A percentile compares a stretch with the other conserved stretches of the same genome.
Evolutionary conservation across 2,113 vertebrate species (phyloP).

Genomic region (Steatornis caripensis): DNA sequence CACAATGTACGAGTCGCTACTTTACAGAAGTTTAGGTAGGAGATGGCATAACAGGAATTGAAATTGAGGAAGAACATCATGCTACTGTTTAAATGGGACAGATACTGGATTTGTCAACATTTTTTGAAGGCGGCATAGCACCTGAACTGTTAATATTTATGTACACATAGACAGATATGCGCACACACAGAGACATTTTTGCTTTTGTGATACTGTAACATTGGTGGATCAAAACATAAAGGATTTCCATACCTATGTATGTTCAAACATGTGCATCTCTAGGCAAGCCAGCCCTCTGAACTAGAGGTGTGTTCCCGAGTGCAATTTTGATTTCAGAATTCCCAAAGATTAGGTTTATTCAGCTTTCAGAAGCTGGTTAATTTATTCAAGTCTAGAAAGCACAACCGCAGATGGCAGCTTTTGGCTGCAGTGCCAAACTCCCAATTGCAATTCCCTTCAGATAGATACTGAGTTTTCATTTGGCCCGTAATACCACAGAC

Average conservation of each 20-base stretch:
- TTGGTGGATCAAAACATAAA: not conserved
- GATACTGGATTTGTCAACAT: not conserved
- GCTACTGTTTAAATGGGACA: not conserved
- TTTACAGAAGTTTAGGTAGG: not conserved
- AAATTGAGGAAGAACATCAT: not conserved
- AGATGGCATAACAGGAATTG: too few relatives aligned
- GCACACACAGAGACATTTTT: not conserved
- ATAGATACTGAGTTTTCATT: not conserved
- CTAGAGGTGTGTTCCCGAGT: not conserved
- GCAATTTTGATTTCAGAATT: not conserved
- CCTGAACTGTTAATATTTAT: not conserved
- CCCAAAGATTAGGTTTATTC: not conserved
- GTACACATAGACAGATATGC: not conserved
- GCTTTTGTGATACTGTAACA: not conserved
- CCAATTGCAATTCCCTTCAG: not conserved
- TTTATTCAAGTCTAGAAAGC: not conserved
- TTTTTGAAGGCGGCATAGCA: not conserved
- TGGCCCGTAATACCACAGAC: not conserved
- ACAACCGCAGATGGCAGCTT: not conserved
- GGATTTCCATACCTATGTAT: not conserved
- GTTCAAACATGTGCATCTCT: not conserved
- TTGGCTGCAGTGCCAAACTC: not conserved
- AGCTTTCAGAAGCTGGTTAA: not conserved
- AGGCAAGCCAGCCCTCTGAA: not conserved
- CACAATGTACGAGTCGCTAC: accelerated